Base-by-base conservation (phyloP, 2,797 vertebrate genomes). In the Gorsachius magnificus region DNA sequence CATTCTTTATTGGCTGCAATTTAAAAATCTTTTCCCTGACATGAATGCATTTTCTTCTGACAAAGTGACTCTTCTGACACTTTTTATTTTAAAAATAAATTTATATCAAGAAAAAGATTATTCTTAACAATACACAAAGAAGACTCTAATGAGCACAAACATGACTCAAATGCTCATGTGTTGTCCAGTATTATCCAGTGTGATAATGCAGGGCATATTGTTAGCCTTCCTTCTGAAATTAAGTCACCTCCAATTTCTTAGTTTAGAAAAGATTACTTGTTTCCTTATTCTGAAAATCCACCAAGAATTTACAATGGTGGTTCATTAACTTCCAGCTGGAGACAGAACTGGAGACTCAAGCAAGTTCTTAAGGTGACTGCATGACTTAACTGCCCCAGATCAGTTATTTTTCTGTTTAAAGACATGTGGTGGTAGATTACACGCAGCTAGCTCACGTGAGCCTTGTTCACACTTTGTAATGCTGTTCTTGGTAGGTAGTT, bases 401-500 rank as follows among this genome's bases (percentile, higher is more conserved):
- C 19, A n/a, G 36, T 70, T 70, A n/a, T 72, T 96, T 94, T 90
- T 84, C 58, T 76, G 8, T 94, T 90, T 89, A 90, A 92, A 93
- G 64, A 65, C 51, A 70, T 24, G 22, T 88, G 89, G 56, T 56
- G 46, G 71, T 93, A 75, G 57, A 92, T 93, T 95, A 83, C 56
- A 91, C 21, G 66, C 82, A 92, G 76, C 57, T 89, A 93, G 72
- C 80, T 94, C 76, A 26, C 26, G 43, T 78, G 87, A 96, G 90
- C 69, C 84, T 92, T 95, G 92, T 95, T 97, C 95, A 86, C 90
- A 93, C 95, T 96, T 96, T 93, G 84, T 87, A 96, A 75, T 83
- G 87, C 84, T 90, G 92, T 94, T 94, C 87, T 94, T 95, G 80
- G 85, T 96, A 96, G 96, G 95, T 96, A 96, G 94, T 93, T 94